These are phyloP conservation scores for Hypotaenidia okinawae DNA, from an alignment of 2,797 vertebrate species.

Conservation along the genomic window DNA sequence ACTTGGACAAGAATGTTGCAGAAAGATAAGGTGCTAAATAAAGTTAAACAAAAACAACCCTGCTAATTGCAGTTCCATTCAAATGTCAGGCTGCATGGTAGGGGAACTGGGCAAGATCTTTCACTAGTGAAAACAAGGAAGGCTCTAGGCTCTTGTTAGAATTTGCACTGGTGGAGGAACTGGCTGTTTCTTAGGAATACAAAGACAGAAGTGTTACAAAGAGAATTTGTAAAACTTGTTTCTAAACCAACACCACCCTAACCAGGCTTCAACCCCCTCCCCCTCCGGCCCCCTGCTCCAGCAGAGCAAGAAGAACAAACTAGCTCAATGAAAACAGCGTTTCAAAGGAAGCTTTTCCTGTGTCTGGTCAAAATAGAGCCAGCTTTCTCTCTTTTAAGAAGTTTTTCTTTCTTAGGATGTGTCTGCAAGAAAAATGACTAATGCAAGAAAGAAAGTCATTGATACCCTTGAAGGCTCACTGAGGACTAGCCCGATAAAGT, in stretches of 20 bases:
- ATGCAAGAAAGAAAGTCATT: conserved; percentile 1
- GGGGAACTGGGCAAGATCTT: background rate
- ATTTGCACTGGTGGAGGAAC: background rate
- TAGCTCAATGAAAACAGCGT: background rate
- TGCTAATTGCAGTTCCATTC: conserved; percentile 43
- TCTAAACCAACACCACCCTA: background rate
- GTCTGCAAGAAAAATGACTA: background rate
- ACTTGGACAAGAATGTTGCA: conserved; percentile 55
- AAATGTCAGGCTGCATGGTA: conserved; percentile 13
- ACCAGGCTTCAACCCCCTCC: background rate
- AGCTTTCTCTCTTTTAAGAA: background rate
- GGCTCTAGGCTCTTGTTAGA: background rate
- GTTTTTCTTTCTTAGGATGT: background rate
- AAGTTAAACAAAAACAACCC: conserved; percentile 58
- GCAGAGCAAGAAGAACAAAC: background rate
- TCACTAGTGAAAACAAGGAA: conserved; percentile 2
- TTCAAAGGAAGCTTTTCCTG: background rate
- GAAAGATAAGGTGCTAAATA: conserved; percentile 74
- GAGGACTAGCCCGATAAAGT: conserved; percentile 2
- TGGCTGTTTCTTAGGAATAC: background rate
- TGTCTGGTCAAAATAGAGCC: background rate
- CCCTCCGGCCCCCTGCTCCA: too few relatives aligned
- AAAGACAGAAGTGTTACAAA: background rate
- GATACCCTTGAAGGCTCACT: conserved; percentile 13
- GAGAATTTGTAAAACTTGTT: background rate